These are phyloP conservation scores for Sebastes iracundus DNA, from an alignment of 2,797 vertebrate species.

Conservation along the genomic window DNA sequence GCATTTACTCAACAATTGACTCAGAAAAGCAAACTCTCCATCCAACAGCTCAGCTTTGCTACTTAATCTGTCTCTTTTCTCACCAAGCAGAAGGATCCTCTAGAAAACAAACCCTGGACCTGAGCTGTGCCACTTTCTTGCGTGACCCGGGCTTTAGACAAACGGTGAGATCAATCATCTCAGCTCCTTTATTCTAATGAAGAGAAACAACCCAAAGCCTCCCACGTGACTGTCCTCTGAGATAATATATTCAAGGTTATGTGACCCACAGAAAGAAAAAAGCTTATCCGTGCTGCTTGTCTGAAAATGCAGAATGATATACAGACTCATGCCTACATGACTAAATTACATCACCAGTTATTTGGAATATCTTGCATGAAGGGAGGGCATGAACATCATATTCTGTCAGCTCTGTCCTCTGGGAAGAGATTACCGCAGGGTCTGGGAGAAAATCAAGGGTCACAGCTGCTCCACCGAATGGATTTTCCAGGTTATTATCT, in stretches of 20 bases:
- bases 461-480: conserved; percentile 38
- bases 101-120: neutral
- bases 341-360: conserved; percentile 30
- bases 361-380: conserved; percentile 26
- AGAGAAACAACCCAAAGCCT: neutral
- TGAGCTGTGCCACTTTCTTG: neutral
- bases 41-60: neutral
- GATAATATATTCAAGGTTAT: conserved; percentile 35
- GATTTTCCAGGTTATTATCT: conserved; percentile 52
- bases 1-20: neutral
- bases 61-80: neutral
- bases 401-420: conserved; percentile 36
- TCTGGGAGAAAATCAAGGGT: conserved; percentile 44
- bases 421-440: conserved; percentile 43
- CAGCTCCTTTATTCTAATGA: neutral
- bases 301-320: conserved; percentile 10
- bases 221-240: neutral
- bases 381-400: conserved; percentile 11
- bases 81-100: neutral
- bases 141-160: neutral
- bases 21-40: neutral
- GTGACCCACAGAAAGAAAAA: conserved; percentile 9
- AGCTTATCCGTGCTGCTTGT: conserved; percentile 7
- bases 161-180: neutral
- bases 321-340: conserved; percentile 21